phyloP scores from a whole-genome alignment of 2,888 invertebrate species.

The Drosophila austrosaltans region DNA sequence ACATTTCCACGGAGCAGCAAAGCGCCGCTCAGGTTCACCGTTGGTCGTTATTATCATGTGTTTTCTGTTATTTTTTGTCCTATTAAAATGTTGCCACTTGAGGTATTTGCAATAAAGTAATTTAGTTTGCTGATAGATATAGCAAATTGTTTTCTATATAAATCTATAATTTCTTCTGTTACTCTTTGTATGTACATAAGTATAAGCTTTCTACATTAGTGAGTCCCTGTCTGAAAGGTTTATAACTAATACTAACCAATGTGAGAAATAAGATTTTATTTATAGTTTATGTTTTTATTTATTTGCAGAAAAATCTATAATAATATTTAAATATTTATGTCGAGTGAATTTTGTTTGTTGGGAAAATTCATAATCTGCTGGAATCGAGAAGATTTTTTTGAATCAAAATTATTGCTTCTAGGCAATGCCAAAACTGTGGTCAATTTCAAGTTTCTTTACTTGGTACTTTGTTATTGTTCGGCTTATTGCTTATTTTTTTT shows the following conservation, averaged over 20 bases:
- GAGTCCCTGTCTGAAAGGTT: no score
- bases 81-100: background rate
- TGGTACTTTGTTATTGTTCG: background rate
- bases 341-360: no score
- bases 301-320: no score
- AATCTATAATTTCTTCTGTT: no score
- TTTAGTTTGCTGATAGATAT: background rate
- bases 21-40: constrained; percentile 14
- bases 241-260: no score
- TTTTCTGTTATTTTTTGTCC: constrained; percentile 28
- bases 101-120: background rate
- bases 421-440: background rate
- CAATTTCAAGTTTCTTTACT: constrained; percentile 24
- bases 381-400: background rate
- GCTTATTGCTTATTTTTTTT: constrained; percentile 11
- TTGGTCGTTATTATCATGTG: constrained; percentile 49
- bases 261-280: no score
- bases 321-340: no score
- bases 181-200: no score
- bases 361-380: no score
- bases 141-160: no score
- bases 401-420: background rate
- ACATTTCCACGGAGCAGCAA: constrained; percentile 41
- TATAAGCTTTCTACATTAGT: no score
- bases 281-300: no score